Conservation (phyloP, 2,888 invertebrate species). For the Entomobrya proxima region DNA sequence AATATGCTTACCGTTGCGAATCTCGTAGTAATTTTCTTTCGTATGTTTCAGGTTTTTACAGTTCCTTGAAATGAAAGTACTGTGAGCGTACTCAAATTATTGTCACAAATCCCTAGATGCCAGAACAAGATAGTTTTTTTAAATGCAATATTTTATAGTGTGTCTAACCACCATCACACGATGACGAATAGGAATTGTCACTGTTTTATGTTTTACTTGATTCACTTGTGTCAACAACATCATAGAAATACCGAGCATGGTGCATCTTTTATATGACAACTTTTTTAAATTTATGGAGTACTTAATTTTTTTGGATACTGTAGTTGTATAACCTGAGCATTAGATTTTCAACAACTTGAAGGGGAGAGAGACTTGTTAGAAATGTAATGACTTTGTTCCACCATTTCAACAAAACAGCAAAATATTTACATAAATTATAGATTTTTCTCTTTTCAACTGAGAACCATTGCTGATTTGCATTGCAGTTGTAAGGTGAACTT, state of each 20-base stretch:
- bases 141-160: too few relatives aligned
- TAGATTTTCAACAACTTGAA: neutral
- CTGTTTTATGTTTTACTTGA: too few relatives aligned
- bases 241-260: neutral
- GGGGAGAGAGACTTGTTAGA: too few relatives aligned
- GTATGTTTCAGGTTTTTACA: too few relatives aligned
- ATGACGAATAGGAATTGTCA: too few relatives aligned
- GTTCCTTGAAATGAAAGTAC: too few relatives aligned
- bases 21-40: too few relatives aligned
- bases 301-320: neutral
- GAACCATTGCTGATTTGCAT: neutral
- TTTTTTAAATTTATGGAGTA: slow-evolving; percentile 24
- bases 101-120: too few relatives aligned
- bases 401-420: neutral
- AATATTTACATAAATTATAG: neutral
- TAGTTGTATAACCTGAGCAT: neutral
- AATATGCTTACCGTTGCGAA: too few relatives aligned
- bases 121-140: too few relatives aligned
- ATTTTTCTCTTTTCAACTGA: neutral
- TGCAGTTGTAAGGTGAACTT: neutral
- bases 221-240: neutral
- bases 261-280: slow-evolving; percentile 10
- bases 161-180: too few relatives aligned
- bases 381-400: neutral
- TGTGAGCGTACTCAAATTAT: too few relatives aligned